A percentile compares a stretch with the other conserved stretches of the same genome.
Conservation (phyloP, 1,140 invertebrate species). For the Pogonognathellus flavescens region DNA sequence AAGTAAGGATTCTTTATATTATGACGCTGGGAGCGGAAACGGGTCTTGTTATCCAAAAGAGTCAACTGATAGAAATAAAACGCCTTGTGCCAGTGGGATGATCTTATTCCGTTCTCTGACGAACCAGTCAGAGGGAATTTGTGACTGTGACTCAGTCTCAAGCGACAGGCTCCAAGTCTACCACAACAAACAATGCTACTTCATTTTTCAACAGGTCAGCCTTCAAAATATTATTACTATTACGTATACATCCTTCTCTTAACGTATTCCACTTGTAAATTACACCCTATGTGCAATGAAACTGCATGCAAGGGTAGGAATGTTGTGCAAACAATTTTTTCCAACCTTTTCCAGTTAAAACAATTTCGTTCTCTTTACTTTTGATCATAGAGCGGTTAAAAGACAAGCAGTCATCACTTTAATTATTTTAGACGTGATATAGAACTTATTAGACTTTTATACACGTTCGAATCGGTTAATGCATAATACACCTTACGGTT, state of each 20-base stretch:
- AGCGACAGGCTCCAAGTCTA: neutral
- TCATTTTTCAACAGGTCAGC: neutral
- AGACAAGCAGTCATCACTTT: no score
- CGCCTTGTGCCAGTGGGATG: neutral
- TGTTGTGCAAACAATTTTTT: neutral
- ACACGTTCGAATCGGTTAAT: no score
- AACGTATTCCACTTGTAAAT: no score
- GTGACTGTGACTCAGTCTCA: slow-evolving; percentile 28
- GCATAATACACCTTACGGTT: no score
- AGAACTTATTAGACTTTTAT: no score
- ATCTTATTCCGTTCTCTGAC: neutral
- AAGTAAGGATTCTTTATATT: slow-evolving; percentile 13
- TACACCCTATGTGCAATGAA: neutral
- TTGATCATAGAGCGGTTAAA: neutral
- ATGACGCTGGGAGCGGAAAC: neutral
- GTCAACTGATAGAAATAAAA: no score
- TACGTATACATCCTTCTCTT: neutral
- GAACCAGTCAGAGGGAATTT: neutral
- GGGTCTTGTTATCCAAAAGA: neutral
- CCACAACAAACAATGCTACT: neutral
- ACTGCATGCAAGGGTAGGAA: no score
- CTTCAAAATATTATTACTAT: neutral
- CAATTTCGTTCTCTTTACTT: no score
- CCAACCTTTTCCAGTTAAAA: neutral
- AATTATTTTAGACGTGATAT: no score